Conservation (phyloP, 1,140 invertebrate genomes). For the Xylocopa sonorina region DNA sequence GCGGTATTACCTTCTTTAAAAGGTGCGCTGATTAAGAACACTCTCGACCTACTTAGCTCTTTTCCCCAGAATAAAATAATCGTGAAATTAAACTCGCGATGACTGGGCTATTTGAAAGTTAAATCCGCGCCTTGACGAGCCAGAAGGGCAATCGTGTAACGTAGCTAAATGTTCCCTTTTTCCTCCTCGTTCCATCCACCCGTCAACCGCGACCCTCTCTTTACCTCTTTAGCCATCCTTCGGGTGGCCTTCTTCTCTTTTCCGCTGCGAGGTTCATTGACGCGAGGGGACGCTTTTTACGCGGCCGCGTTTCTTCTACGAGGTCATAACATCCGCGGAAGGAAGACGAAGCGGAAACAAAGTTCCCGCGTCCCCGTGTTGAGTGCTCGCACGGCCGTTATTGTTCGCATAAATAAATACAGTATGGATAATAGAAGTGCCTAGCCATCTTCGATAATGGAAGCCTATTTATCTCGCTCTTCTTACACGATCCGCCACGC, state of each 20-base stretch:
- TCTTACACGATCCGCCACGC: constrained; percentile 37
- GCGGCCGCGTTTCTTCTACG: too few relatives aligned
- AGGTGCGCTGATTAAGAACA: constrained; percentile 47
- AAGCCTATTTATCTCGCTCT: constrained; percentile 54
- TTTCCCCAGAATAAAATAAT: constrained; percentile 41
- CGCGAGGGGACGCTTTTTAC: constrained; percentile 6
- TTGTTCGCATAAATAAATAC: constrained; percentile 53
- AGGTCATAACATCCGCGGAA: not conserved
- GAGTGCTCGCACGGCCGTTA: not conserved
- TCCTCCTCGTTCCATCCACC: constrained; percentile 2
- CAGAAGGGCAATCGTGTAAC: constrained; percentile 43
- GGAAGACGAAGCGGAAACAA: not conserved
- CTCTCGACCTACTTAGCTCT: constrained; percentile 48
- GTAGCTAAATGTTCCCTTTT: constrained; percentile 16
- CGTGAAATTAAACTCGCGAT: constrained; percentile 45
- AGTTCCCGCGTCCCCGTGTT: not conserved
- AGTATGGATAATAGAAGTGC: constrained; percentile 40
- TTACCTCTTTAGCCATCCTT: not conserved
- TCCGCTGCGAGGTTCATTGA: not conserved
- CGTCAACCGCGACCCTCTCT: not conserved
- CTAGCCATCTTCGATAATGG: constrained; percentile 56
- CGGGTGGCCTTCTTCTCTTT: not conserved
- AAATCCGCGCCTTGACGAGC: constrained; percentile 26
- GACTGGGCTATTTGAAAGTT: constrained; percentile 42
- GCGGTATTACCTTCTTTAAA: constrained; percentile 49